These are phyloP conservation scores for Potorous gilbertii DNA, from an alignment of 2,797 vertebrate species.

Conservation along the genomic window DNA sequence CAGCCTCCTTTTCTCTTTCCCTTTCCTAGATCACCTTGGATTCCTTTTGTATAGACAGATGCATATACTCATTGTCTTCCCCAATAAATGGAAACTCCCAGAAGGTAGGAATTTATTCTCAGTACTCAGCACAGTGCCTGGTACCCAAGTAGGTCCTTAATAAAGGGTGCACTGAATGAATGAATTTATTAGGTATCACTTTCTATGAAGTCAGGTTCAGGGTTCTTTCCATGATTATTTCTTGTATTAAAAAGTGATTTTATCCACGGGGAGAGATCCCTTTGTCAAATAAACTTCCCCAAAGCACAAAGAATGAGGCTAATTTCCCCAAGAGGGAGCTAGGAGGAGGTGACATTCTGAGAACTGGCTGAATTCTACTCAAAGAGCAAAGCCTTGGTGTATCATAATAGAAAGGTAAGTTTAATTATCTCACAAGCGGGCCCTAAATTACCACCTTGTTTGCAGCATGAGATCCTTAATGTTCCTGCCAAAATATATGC, in stretches of 20 bases:
- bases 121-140: accelerated
- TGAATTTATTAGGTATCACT: not conserved
- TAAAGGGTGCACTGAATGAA: not conserved
- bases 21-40: not conserved
- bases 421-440: not conserved
- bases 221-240: not conserved
- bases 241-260: not conserved
- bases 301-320: not conserved
- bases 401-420: not conserved
- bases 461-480: not conserved
- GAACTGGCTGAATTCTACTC: not conserved
- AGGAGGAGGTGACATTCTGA: not conserved
- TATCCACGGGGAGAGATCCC: not conserved
- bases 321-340: not conserved
- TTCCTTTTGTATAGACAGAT: not conserved
- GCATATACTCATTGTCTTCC: not conserved
- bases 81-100: not conserved
- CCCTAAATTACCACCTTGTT: not conserved
- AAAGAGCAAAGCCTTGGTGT: not conserved
- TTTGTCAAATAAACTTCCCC: not conserved
- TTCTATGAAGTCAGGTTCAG: not conserved
- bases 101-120: not conserved
- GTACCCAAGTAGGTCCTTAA: conserved; percentile 17
- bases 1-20: accelerated
- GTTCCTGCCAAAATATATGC: not conserved